A percentile compares a stretch with the other conserved stretches of the same genome.
Conservation (phyloP, 2,113 vertebrate genomes). For the Clarias macrocephalus region DNA sequence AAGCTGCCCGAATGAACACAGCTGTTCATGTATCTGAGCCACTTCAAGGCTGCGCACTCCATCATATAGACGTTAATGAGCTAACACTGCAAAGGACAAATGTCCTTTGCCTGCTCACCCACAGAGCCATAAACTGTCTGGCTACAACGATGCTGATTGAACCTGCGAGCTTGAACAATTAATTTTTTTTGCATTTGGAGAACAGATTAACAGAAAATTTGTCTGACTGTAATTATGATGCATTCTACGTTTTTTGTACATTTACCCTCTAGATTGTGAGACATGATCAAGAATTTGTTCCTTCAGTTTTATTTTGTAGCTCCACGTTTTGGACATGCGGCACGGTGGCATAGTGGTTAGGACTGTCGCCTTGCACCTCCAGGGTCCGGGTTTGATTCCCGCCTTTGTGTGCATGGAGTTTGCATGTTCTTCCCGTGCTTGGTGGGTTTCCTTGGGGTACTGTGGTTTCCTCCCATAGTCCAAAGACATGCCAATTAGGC, state of each 20-base stretch:
- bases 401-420: no score
- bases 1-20: not conserved
- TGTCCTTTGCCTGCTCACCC: not conserved
- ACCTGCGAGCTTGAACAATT: not conserved
- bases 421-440: no score
- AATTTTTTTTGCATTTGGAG: not conserved
- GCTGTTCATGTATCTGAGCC: not conserved
- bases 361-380: no score
- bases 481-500: no score
- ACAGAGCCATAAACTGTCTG: not conserved
- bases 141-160: not conserved
- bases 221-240: not conserved
- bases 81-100: conserved; percentile 1
- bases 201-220: not conserved
- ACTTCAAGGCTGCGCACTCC: not conserved
- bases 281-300: not conserved
- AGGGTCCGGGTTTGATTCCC: no score
- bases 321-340: not conserved
- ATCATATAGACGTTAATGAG: conserved; percentile 16
- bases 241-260: not conserved
- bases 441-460: no score
- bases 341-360: no score
- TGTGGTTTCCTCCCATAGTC: no score
- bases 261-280: not conserved
- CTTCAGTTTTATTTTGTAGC: not conserved